phyloP scores from a whole-genome alignment of 2,797 vertebrate species.

The Enteromius trimaculatus region DNA sequence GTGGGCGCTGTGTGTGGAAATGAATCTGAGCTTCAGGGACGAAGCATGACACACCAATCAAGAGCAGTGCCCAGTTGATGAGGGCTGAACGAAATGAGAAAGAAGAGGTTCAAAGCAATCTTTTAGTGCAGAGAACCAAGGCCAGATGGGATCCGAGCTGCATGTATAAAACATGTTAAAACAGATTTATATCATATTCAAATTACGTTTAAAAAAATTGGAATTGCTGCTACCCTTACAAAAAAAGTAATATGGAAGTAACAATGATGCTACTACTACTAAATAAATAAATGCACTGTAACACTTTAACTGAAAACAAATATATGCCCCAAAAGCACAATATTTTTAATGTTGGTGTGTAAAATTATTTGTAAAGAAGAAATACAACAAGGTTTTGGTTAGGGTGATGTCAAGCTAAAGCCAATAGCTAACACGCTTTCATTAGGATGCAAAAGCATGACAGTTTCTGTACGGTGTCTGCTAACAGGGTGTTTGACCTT shows the following conservation, averaged over 20 bases:
- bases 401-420: not conserved
- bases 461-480: constrained; percentile 26
- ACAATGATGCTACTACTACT: not conserved
- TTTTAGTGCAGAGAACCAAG: constrained; percentile 6
- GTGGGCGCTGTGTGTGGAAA: constrained; percentile 64
- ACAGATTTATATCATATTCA: not conserved
- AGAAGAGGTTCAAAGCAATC: constrained; percentile 31
- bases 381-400: not conserved
- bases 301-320: not conserved
- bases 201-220: not conserved
- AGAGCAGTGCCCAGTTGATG: constrained; percentile 50
- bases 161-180: not conserved
- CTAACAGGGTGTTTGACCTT: constrained; percentile 41
- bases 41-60: constrained; percentile 66
- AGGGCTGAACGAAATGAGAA: constrained; percentile 1
- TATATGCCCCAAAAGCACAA: not conserved
- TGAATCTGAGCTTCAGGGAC: constrained; percentile 64
- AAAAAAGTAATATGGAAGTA: not conserved
- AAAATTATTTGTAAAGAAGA: not conserved
- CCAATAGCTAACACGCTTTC: constrained; percentile 26
- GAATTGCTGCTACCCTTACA: not conserved
- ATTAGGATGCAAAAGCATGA: constrained; percentile 40
- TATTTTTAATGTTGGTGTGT: not conserved
- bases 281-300: not conserved
- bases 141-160: constrained; percentile 7